A percentile compares a stretch with the other conserved stretches of the same genome.
phyloP scores from a whole-genome alignment of 2,888 invertebrate genomes.

The Parnassius mnemosyne region DNA sequence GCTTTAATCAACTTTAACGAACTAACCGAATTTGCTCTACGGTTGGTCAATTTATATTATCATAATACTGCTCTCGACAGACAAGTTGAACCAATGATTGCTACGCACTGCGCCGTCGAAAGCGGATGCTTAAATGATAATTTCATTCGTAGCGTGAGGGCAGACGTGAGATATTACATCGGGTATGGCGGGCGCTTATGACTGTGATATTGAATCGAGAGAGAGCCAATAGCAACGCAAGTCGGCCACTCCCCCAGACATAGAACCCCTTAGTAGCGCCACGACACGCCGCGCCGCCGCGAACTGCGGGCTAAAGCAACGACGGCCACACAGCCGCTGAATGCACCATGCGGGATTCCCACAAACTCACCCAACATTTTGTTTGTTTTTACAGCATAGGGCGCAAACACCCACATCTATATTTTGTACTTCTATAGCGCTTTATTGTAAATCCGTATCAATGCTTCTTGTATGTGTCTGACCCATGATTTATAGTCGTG shows the following conservation, averaged over 20 bases:
- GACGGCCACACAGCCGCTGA: constrained; percentile 33
- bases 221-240: constrained; percentile 52
- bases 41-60: constrained; percentile 82
- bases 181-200: constrained; percentile 55
- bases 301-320: constrained; percentile 41
- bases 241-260: constrained; percentile 48
- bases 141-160: constrained; percentile 50
- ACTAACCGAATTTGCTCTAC: constrained; percentile 79
- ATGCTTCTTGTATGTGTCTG: constrained; percentile 69
- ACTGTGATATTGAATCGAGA: constrained; percentile 35
- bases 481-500: constrained; percentile 76
- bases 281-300: constrained; percentile 31
- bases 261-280: constrained; percentile 33
- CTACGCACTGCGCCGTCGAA: constrained; percentile 43
- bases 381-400: constrained; percentile 66
- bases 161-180: constrained; percentile 51
- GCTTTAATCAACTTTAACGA: constrained; percentile 81
- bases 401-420: constrained; percentile 77
- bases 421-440: constrained; percentile 68
- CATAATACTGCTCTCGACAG: constrained; percentile 64
- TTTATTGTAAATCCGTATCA: constrained; percentile 75
- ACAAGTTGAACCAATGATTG: constrained; percentile 61
- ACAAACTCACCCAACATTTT: constrained; percentile 66
- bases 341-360: constrained; percentile 74
- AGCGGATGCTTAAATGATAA: constrained; percentile 43